Base-by-base conservation (phyloP, 2,797 vertebrate species). In the Sternarchorhynchus goeldii region DNA sequence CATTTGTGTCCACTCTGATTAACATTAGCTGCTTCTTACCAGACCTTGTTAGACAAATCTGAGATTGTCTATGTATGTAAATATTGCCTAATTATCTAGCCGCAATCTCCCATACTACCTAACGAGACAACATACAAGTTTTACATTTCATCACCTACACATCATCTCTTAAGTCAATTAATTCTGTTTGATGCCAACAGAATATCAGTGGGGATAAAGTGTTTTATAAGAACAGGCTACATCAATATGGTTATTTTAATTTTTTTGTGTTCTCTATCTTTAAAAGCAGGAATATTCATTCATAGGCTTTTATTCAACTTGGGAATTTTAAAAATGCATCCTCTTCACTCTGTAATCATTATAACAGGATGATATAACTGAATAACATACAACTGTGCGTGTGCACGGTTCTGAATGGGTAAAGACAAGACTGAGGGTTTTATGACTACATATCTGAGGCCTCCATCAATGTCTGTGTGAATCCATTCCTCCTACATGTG, bases 1-100 rank as follows among this genome's bases (percentile, higher is more conserved):
- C 81, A 79, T 71, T 75, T 72, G 39, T 34, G 39, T 62, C 56
- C 73, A 73, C 71, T 75, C 73, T 79, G 73, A 64, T 79, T 78
- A 79, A 50, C 3, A 18, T 66, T 53, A 68, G 76, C 21, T 73
- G 57, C 39, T 73, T 53, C 20, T 56, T 81, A 81, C 60, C 55
- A 20, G 45, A 76, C 57, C 34, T 55, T n/a, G 45, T n/a, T 53
- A 64, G 64, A 6, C 20, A 76, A 68, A 75, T 45, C 68, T 67
- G 32, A 50, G 56, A 20, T 39, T 21, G 20, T 20, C 8, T 34
- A 41, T 73, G 79, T 70, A 67, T 56, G 72, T 57, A 45, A 3
- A 34, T 67, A 65, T 16, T 66, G 53, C 34, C 45, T 20, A 64
- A 71, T 53, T 55, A 39, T 29, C 31, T 70, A 60, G 29, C 21